phyloP scores from a whole-genome alignment of 2,888 invertebrate genomes.

The Biston betularia region DNA sequence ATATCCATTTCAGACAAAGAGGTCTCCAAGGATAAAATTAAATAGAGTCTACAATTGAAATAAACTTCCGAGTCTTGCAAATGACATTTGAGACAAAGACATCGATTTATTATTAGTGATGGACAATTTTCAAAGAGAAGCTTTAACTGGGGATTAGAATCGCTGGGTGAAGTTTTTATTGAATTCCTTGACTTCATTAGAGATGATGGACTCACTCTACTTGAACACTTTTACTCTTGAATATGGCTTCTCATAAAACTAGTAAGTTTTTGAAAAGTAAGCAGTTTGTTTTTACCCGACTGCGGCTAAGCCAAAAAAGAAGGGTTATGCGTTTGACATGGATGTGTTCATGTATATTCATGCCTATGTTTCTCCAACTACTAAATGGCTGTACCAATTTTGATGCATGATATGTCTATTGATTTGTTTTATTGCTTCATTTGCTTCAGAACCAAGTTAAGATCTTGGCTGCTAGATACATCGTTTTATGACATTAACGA shows the following conservation, averaged over 20 bases:
- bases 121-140: constrained; percentile 36
- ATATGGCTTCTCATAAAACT: not conserved
- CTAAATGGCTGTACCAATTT: too few species aligned
- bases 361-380: too few species aligned
- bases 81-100: constrained; percentile 46
- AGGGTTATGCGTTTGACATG: too few species aligned
- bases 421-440: too few species aligned
- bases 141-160: constrained; percentile 38
- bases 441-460: too few species aligned
- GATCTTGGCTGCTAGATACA: too few species aligned
- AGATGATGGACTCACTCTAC: constrained; percentile 18
- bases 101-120: constrained; percentile 48
- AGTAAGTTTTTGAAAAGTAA: not conserved
- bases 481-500: too few species aligned
- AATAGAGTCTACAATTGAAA: constrained; percentile 35
- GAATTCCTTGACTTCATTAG: constrained; percentile 38
- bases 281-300: too few species aligned
- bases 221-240: constrained; percentile 7
- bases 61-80: constrained; percentile 38
- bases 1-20: constrained; percentile 31
- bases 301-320: too few species aligned
- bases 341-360: too few species aligned
- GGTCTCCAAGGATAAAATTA: constrained; percentile 28
- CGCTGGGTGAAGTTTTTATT: constrained; percentile 38
- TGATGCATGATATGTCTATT: too few species aligned